A percentile compares a stretch with the other conserved stretches of the same genome.
Evolutionary conservation across 1,140 invertebrate genomes (phyloP).

Genomic region (Drosophila tropicalis): DNA sequence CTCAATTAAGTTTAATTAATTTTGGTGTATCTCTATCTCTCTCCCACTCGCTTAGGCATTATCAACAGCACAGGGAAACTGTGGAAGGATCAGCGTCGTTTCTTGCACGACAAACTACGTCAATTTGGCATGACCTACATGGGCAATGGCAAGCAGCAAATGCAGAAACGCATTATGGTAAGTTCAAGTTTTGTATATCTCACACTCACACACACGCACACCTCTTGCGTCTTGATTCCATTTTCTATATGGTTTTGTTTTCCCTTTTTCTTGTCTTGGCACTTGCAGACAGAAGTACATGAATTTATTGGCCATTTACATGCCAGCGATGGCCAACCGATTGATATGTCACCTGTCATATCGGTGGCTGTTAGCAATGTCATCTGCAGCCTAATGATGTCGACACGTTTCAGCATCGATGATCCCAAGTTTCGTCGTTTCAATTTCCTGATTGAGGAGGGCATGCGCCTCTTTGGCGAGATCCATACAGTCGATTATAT

Average conservation of each 20-base stretch:
- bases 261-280: not conserved
- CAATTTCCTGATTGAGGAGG: slow-evolving; percentile 93
- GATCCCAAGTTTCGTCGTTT: slow-evolving; percentile 91
- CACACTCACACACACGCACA: no score
- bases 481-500: slow-evolving; percentile 88
- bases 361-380: slow-evolving; percentile 95
- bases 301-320: slow-evolving; percentile 88
- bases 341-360: slow-evolving; percentile 88
- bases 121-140: slow-evolving; percentile 95
- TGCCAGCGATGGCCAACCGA: slow-evolving; percentile 85
- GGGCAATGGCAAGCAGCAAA: slow-evolving; percentile 90
- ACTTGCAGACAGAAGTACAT: slow-evolving; percentile 89
- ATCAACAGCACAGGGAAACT: slow-evolving; percentile 94
- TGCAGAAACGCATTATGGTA: slow-evolving; percentile 94
- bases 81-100: slow-evolving; percentile 96
- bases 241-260: not conserved
- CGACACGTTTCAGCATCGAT: slow-evolving; percentile 90
- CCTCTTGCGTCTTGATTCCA: not conserved
- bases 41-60: slow-evolving; percentile 87
- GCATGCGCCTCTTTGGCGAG: slow-evolving; percentile 93
- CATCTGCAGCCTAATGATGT: slow-evolving; percentile 95
- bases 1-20: slow-evolving; percentile 58
- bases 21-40: not conserved
- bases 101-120: slow-evolving; percentile 93
- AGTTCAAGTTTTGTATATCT: slow-evolving; percentile 61